Evolutionary conservation across 2,113 vertebrate species (phyloP).

Genomic region (Orcinus orca): DNA sequence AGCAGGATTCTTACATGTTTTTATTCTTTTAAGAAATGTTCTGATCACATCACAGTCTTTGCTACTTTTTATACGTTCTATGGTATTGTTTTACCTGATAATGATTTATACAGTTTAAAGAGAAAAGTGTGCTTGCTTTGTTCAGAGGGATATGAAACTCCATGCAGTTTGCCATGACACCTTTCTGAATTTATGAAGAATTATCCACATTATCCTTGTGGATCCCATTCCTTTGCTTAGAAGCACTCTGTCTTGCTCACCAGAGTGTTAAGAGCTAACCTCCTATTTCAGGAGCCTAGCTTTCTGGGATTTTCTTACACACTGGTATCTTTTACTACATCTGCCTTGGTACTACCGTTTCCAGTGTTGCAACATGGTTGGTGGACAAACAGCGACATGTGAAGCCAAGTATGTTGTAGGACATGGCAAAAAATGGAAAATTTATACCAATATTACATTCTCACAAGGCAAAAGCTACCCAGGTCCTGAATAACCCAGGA

Average conservation of each 20-base stretch:
- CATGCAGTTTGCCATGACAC: neutral
- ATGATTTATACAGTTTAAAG: neutral
- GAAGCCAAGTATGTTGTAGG: neutral
- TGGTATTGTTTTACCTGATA: neutral
- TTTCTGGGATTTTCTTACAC: neutral
- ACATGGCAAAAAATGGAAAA: neutral
- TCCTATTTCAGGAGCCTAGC: neutral
- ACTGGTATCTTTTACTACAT: neutral
- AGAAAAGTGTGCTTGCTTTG: neutral
- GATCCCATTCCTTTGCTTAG: neutral
- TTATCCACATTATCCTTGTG: neutral
- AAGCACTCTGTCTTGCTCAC: neutral
- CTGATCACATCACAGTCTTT: neutral
- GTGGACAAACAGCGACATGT: neutral
- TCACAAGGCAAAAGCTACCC: neutral
- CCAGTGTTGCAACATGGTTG: neutral
- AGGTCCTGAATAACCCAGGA: neutral
- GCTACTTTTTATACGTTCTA: neutral
- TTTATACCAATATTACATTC: neutral
- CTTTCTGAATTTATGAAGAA: neutral
- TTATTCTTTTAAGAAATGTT: neutral
- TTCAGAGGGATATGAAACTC: neutral
- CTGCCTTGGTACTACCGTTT: neutral
- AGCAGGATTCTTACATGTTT: neutral
- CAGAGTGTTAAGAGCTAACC: neutral